Evolutionary conservation across 2,888 invertebrate species (phyloP), one percentile per base, ranked within the genome.

Genomic region (Drosophila borealis): DNA sequence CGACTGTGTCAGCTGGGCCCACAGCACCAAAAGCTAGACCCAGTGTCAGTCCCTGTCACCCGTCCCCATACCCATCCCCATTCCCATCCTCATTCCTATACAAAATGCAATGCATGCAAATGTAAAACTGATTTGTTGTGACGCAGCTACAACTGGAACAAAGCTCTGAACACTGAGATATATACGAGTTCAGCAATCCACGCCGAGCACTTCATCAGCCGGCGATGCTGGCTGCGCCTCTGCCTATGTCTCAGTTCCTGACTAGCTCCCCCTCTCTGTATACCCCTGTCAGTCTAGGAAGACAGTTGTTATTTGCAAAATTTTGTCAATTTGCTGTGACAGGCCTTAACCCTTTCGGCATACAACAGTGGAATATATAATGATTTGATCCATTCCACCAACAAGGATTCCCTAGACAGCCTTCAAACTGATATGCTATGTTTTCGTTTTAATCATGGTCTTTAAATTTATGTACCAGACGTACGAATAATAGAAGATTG

Each of bases 71-170:
- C n/a, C 5, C 25, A 5, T 5, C 25, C 25, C 4, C 4, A 25
- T 1, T 0, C 25, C 41, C 33, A 25, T 48, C 25, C 14, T 37
- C 19, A 29, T 41, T 25, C 48, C 46, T 34, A 51, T 39, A 54
- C 70, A 71, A 75, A 87, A 68, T 74, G 87, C 82, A 83, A 81
- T 87, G 83, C 78, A 83, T 84, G 84, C 87, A 83, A 87, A 87
- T 83, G 78, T 72, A 78, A 78, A 87, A 87, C 87, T 83, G 83
- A 83, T 83, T 83, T 83, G 83, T 83, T 83, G 70, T 83, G 84
- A 83, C 84, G 66, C 70, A 70, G 54, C 63, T 61, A 69, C 78
- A 80, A 49, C 61, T 37, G 67, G 41, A 54, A 54, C 55, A 64
- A 51, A 44, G 37, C 54, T 53, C 42, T 10, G 33, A 51, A 45